Evolutionary conservation across 2,113 vertebrate genomes (phyloP), one percentile per base, ranked within the genome.

Genomic region (Sceloporus tristichus): DNA sequence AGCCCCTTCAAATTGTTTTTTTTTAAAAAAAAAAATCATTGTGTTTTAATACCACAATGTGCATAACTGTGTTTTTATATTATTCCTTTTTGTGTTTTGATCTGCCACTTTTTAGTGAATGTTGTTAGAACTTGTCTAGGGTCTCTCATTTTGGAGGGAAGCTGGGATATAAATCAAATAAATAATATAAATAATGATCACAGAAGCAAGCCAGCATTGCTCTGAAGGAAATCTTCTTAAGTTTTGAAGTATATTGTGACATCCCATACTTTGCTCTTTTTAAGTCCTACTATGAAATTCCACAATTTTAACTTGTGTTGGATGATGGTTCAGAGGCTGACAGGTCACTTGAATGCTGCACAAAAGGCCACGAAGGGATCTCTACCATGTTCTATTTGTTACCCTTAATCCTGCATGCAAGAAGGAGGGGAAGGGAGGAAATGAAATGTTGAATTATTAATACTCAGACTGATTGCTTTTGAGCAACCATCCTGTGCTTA

Each of bases 381-480:
- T 86, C 13, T 54, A 0, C 1, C 80, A 85, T 40, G 27, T 65
- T 90, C 85, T 90, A 23, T 78, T 75, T 92, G 91, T 84, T 87
- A 42, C 80, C 92, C 79, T 86, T 89, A 14, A 71, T 89, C 81
- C 54, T 38, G 78, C 62, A 77, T 91, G 48, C 5, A 66, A 92
- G 34, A 65, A 71, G 38, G 14, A 88, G 19, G 11, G 59, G 27
- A 8, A 6, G 56, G 71, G 48, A 84, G 34, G 74, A 88, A 88
- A 88, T 59, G 68, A 80, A 88, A 78, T 11, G 38, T 29, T 89
- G 71, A 76, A 40, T 18, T 89, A 81, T 89, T 82, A 54, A 87
- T 87, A 73, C 79, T 86, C 53, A 77, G 92, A 65, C 80, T 88
- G 23, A 73, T 59, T 74, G 85, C 62, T 73, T 68, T 7, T 0